Evolutionary conservation across 2,888 invertebrate genomes (phyloP), one percentile per base, ranked within the genome.

Genomic region (Lymantria dispar): DNA sequence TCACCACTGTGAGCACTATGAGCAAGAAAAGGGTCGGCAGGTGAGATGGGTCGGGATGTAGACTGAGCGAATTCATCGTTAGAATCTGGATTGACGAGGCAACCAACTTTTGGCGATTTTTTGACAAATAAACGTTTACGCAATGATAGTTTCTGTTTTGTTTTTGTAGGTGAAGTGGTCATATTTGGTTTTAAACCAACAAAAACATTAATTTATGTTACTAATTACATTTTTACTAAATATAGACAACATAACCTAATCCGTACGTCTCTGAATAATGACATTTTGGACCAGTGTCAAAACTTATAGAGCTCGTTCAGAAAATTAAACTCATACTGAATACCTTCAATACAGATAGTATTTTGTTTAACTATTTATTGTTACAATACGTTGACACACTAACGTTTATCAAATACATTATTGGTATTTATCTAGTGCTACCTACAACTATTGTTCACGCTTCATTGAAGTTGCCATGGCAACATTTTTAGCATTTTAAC

Each of bases 71-170:
- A 84, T 78, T 90, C 91, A 60, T 89, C 89, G 61, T 85, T 85
- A 33, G 89, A 91, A 74, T 90, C 91, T 47, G 87, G 82, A 71
- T 91, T 91, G 55, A 90, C 85, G 78, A 85, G 86, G 75, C 92
- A 92, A 53, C 92, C 92, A 65, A 92, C 92, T 85, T 89, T 91
- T 36, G 91, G 91, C 7, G 92, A 91, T 67, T 92, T 92, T 70
- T 91, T 91, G 48, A 91, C 91, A 64, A 92, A 88, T 54, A 92
- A 64, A 45, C 91, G 83, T 70, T 92, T 91, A 37, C 92, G 84
- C 63, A 92, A 72, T 54, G 91, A 92, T 56, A 92, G 74, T 68
- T 92, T 92, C 67, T 91, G 91, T 72, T 91, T 91, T 64, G 83
- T 63, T 75, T 85, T 87, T 50, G 84, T 87, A 54, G 91, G 91